Evolutionary conservation across 2,113 vertebrate genomes (phyloP).

Genomic region (Zosterops lateralis): DNA sequence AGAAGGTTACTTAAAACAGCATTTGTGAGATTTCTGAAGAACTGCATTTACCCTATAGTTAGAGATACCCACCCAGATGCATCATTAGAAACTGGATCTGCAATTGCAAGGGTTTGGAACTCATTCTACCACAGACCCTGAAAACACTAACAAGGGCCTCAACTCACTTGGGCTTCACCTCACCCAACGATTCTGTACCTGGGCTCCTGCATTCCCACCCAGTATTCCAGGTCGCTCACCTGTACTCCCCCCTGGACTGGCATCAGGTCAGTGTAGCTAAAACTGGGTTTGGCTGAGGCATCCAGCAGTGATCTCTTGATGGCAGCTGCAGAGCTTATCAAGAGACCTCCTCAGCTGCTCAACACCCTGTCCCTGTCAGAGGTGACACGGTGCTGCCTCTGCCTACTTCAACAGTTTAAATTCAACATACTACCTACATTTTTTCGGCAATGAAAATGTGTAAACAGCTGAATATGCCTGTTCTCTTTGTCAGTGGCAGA

Average conservation of each 20-base stretch:
- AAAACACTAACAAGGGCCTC: neutral
- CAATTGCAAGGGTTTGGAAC: neutral
- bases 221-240: neutral
- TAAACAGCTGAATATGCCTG: neutral
- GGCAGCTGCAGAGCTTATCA: neutral
- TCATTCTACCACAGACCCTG: neutral
- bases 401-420: neutral
- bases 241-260: rapidly evolving
- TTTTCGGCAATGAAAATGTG: neutral
- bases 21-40: slow-evolving; percentile 3
- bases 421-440: neutral
- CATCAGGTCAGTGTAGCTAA: neutral
- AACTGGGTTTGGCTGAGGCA: neutral
- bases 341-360: neutral
- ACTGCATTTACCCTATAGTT: neutral
- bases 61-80: neutral
- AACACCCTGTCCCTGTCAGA: neutral
- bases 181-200: neutral
- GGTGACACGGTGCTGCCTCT: neutral
- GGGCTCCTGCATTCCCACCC: rapidly evolving
- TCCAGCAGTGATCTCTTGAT: neutral
- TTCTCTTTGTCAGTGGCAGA: neutral
- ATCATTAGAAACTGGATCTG: neutral
- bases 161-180: neutral
- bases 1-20: slow-evolving; percentile 12